Evolutionary conservation across 2,888 invertebrate genomes (phyloP), one percentile per base, ranked within the genome.

Genomic region (Caenorhabditis sp.): DNA sequence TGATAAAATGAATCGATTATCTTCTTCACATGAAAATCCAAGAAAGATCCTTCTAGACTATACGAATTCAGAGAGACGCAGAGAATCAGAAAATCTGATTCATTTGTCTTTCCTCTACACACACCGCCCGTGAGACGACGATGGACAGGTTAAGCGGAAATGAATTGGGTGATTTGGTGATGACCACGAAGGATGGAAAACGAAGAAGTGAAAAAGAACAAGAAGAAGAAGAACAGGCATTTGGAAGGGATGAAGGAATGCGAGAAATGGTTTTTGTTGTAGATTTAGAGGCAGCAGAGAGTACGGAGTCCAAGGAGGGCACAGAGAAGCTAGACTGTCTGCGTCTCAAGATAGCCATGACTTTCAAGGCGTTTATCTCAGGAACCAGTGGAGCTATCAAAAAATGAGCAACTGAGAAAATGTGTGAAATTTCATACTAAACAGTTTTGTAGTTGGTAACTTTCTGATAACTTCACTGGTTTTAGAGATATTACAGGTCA

Each of bases 61-160:
- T 64, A 68, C n/a, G 14, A 19, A 19, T 26, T 22, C 24, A 59
- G 73, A 80, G 63, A 72, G 61, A 80, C 26, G 59, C 54, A 76
- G 61, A 64, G 54, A 56, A 61, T 41, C 24, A 35, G 63, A 74
- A 44, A n/a, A 47, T 24, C 22, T 47, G 26, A 44, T 47, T 26
- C 28, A 24, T 3, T 64, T 28, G 44, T 38, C 38, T 38, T 12
- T 38, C 38, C 38, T 10, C 6, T 10, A 38, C 38, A 38, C 38
- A 38, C 38, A 38, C 38, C 38, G 26, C 63, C 26, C 64, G 22
- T 38, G 38, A 22, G 49, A 24, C 0, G 35, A 24, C 24, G 31
- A 51, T 47, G 38, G 51, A 54, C 69, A 79, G 72, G 66, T 72
- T 72, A 66, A 72, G 72, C 64, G 79, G 66, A 73, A 80, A 80